Percentiles rank a stretch among this genome's conserved stretches.
These are phyloP conservation scores for Fulica atra DNA, from an alignment of 2,113 vertebrate species.

Conservation along the genomic window DNA sequence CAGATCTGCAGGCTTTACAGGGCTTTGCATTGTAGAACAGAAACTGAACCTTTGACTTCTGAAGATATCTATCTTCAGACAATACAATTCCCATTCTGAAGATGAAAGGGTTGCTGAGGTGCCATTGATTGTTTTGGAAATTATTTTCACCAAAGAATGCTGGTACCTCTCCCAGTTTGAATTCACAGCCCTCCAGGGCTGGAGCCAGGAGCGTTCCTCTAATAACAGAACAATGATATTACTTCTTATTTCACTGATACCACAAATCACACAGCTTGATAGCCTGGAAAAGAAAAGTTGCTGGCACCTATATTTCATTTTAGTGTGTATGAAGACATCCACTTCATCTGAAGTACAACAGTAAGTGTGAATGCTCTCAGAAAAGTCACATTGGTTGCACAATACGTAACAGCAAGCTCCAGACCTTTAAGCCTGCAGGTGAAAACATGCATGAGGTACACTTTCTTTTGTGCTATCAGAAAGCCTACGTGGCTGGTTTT, in stretches of 20 bases:
- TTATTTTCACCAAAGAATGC: slow-evolving; percentile 44
- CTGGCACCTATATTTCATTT: not conserved
- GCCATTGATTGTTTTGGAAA: slow-evolving; percentile 36
- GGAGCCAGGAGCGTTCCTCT: not conserved
- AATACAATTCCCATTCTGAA: not conserved
- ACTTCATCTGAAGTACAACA: not conserved
- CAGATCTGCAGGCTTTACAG: not conserved
- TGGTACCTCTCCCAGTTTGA: slow-evolving; percentile 9
- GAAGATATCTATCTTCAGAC: slow-evolving; percentile 16
- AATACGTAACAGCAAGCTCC: not conserved
- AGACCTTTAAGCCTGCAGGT: not conserved
- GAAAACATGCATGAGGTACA: not conserved
- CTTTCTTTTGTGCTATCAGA: not conserved
- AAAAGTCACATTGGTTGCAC: not conserved
- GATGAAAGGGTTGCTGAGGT: slow-evolving; percentile 33
- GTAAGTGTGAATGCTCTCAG: not conserved
- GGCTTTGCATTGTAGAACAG: slow-evolving; percentile 5
- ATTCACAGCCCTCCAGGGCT: not conserved
- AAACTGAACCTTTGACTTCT: slow-evolving; percentile 19
- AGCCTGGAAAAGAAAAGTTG: not conserved
- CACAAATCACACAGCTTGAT: slow-evolving; percentile 11
- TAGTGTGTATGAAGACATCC: not conserved
- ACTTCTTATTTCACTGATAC: slow-evolving; percentile 25
- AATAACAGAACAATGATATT: not conserved
- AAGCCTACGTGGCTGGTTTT: not conserved